Evolutionary conservation across 2,113 vertebrate species (phyloP).

Genomic region (Dipodomys spectabilis): DNA sequence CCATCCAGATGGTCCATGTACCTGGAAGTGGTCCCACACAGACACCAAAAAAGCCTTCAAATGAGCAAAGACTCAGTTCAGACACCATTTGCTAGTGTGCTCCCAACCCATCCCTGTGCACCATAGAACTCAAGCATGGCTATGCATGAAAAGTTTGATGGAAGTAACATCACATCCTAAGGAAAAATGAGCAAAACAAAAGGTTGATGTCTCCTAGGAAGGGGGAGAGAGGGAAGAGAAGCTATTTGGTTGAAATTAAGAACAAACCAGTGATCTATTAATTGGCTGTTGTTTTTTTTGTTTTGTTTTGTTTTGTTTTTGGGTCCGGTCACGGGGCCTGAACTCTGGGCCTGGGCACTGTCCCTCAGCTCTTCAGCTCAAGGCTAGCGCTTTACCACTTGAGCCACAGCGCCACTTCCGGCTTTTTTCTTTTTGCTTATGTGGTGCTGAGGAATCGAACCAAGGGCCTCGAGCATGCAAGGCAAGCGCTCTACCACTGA

Average conservation of each 20-base stretch:
- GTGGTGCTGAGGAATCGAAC: no score
- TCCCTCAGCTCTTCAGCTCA: no score
- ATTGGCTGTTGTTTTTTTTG: background rate
- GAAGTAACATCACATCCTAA: background rate
- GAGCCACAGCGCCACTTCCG: no score
- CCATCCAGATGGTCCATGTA: background rate
- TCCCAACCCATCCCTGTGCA: background rate
- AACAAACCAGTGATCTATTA: background rate
- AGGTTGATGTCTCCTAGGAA: background rate
- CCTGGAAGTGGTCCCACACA: background rate
- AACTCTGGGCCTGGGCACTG: no score
- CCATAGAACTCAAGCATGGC: background rate
- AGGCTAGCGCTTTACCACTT: no score
- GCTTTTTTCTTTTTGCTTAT: no score
- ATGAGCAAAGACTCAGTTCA: background rate
- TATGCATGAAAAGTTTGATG: background rate
- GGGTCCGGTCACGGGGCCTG: no score
- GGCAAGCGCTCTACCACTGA: no score
- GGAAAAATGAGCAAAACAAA: background rate
- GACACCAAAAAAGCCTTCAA: background rate
- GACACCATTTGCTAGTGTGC: background rate
- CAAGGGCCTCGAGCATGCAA: no score
- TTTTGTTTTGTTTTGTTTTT: no score
- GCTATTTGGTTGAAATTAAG: background rate
- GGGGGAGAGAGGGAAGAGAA: background rate